phyloP scores from a whole-genome alignment of 2,797 vertebrate genomes.

The Philypnodon macrostomus region DNA sequence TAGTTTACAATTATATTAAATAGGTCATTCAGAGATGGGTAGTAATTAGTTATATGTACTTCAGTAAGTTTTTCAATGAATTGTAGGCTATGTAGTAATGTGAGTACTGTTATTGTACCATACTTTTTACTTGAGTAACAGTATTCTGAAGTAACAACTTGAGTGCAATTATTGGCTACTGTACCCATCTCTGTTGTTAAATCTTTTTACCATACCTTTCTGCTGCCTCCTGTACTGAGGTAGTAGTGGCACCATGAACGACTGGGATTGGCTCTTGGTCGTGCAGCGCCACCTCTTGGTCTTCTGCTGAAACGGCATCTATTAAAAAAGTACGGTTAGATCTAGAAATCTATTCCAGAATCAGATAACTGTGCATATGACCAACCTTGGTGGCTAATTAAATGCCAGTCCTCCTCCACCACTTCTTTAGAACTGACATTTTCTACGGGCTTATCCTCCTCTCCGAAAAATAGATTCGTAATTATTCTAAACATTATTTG shows the following conservation, averaged over 20 bases:
- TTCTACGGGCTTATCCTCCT: constrained; percentile 57
- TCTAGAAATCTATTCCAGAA: background rate
- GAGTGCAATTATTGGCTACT: too few species aligned
- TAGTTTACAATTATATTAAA: too few species aligned
- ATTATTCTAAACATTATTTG: constrained; percentile 86
- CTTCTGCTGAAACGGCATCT: constrained; percentile 47
- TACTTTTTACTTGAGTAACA: too few species aligned
- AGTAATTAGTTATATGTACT: too few species aligned
- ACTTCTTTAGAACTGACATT: constrained; percentile 73
- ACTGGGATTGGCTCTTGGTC: constrained; percentile 15
- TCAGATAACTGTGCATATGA: background rate
- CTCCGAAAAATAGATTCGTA: constrained; percentile 86
- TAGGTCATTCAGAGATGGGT: too few species aligned
- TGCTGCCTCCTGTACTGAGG: constrained; percentile 17
- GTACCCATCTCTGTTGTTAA: too few species aligned
- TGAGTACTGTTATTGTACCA: too few species aligned
- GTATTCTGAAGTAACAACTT: too few species aligned
- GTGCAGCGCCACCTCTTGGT: constrained; percentile 12
- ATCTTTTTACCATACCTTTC: constrained; percentile 39
- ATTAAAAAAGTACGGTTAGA: constrained; percentile 11
- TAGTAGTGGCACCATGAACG: constrained; percentile 11
- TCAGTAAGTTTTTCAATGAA: background rate
- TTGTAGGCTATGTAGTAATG: too few species aligned
- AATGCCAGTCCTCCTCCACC: constrained; percentile 89
- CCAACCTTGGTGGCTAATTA: constrained; percentile 88